Evolutionary conservation across 2,113 vertebrate genomes (phyloP).

Genomic region (Antechinus flavipes): DNA sequence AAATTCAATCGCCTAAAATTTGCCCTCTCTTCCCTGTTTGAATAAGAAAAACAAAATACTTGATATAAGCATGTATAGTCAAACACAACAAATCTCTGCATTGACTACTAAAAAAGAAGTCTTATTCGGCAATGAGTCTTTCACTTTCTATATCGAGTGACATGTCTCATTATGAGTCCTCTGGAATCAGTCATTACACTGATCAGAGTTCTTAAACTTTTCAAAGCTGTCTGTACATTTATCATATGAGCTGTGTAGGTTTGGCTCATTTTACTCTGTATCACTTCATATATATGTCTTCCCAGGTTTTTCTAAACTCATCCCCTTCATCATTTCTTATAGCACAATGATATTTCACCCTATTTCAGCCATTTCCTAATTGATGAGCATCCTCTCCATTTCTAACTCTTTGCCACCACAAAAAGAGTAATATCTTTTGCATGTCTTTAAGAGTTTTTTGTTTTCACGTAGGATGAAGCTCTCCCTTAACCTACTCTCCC

Average conservation of each 20-base stretch:
- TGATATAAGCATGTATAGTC: neutral
- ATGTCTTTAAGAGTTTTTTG: neutral
- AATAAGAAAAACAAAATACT: neutral
- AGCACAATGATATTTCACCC: neutral
- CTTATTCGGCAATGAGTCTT: neutral
- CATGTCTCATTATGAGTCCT: neutral
- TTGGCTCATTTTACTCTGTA: neutral
- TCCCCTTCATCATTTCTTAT: neutral
- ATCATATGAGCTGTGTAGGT: neutral
- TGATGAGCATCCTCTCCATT: neutral
- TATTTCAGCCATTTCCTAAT: neutral
- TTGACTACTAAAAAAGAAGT: neutral
- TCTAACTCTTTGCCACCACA: neutral
- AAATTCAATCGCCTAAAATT: neutral
- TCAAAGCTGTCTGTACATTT: neutral
- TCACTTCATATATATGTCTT: neutral
- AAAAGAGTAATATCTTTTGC: neutral
- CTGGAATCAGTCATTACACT: neutral
- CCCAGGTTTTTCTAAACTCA: neutral
- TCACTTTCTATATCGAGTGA: neutral
- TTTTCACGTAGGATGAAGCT: neutral
- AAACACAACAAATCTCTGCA: neutral
- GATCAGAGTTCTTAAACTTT: neutral
- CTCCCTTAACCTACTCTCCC: neutral
- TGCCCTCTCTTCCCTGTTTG: neutral